phyloP scores from a whole-genome alignment of 2,888 invertebrate genomes.

The Strigamia crassipes region DNA sequence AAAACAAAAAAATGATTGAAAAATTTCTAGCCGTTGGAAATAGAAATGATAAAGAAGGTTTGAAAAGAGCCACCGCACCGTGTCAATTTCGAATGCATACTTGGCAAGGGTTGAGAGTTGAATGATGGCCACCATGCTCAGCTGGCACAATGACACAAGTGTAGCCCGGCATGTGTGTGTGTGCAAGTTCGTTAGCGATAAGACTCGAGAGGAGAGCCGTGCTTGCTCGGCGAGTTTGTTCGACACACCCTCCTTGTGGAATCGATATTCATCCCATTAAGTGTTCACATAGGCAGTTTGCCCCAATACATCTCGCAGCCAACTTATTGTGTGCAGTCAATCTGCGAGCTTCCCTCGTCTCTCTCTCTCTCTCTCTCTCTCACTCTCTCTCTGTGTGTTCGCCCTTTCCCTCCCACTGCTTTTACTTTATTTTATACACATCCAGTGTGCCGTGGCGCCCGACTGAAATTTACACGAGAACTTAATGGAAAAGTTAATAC shows the following conservation, averaged over 20 bases:
- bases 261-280: slow-evolving; percentile 42
- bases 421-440: too few species aligned
- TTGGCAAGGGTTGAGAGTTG: slow-evolving; percentile 1
- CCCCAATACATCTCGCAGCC: slow-evolving; percentile 35
- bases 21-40: too few species aligned
- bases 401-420: too few species aligned
- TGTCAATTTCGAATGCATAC: neutral
- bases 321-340: slow-evolving; percentile 37
- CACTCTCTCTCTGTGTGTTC: neutral
- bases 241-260: neutral
- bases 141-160: slow-evolving; percentile 34
- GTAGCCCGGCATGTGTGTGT: slow-evolving; percentile 22
- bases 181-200: slow-evolving; percentile 40
- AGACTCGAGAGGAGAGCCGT: neutral
- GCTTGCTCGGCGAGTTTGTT: slow-evolving; percentile 14
- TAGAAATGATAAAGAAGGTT: neutral
- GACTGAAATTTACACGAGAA: too few species aligned
- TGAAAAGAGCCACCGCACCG: neutral
- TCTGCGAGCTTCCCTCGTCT: neutral
- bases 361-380: neutral
- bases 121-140: slow-evolving; percentile 26
- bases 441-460: too few species aligned
- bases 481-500: too few species aligned
- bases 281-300: slow-evolving; percentile 28
- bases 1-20: too few species aligned